Percentiles rank a stretch among this genome's conserved stretches.
These are phyloP conservation scores for Apteryx mantelli DNA, from an alignment of 2,113 vertebrate genomes.

Conservation along the genomic window DNA sequence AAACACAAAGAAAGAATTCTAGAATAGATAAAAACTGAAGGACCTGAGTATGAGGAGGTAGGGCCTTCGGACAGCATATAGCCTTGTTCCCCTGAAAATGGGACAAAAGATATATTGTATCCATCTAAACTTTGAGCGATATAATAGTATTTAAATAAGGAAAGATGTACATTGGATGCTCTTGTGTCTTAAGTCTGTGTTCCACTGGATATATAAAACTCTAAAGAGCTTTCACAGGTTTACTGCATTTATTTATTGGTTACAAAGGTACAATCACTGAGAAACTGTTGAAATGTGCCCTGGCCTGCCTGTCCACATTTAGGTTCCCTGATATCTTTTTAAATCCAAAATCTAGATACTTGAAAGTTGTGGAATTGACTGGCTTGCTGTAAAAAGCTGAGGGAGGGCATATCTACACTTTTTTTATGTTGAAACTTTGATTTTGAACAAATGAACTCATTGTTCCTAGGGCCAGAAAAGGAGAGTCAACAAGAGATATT, in stretches of 20 bases:
- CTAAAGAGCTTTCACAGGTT: not conserved
- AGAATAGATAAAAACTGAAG: not conserved
- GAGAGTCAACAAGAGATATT: not conserved
- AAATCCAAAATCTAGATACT: conserved; percentile 1
- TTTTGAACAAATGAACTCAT: not conserved
- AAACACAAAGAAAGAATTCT: not conserved
- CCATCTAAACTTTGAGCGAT: not conserved
- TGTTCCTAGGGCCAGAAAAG: not conserved
- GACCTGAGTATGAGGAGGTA: not conserved
- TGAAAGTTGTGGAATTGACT: not conserved
- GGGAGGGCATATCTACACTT: not conserved
- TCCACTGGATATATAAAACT: not conserved
- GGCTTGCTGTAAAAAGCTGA: not conserved
- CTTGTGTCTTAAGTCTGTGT: not conserved
- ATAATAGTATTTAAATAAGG: not conserved
- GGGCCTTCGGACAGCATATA: not conserved
- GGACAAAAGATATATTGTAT: not conserved
- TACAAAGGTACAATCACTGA: not conserved
- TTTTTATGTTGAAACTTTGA: not conserved
- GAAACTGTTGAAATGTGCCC: not conserved
- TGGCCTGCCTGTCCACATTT: not conserved
- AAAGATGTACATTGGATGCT: not conserved
- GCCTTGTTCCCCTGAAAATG: not conserved
- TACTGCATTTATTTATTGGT: conserved; percentile 5
- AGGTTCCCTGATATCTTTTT: not conserved